phyloP scores from a whole-genome alignment of 2,797 vertebrate species.

The Carapus acus region DNA sequence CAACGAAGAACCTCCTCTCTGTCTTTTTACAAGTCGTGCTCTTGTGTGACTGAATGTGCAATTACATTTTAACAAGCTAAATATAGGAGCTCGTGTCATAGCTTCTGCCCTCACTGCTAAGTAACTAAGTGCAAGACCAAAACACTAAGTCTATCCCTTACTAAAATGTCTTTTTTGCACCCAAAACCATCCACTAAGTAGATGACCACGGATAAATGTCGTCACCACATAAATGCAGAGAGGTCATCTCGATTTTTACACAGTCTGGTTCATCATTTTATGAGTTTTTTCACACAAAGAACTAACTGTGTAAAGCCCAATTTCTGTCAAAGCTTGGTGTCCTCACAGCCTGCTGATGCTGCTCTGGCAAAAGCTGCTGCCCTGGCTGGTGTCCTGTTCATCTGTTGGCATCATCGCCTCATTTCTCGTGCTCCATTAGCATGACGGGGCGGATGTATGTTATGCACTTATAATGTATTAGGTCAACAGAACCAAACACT shows the following conservation, averaged over 20 bases:
- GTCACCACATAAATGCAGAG: no score
- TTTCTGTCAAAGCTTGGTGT: no score
- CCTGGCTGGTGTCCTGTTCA: not conserved
- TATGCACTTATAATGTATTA: not conserved
- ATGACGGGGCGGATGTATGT: conserved; percentile 1
- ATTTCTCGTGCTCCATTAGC: conserved; percentile 4
- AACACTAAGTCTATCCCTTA: no score
- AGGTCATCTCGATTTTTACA: no score
- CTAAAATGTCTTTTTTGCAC: no score
- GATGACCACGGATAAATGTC: no score
- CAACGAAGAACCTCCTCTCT: not conserved
- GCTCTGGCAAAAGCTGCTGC: not conserved
- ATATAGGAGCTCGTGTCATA: not conserved
- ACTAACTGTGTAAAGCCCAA: no score
- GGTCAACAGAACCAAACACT: not conserved
- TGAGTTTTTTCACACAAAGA: no score
- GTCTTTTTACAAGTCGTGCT: not conserved
- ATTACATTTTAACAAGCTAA: not conserved
- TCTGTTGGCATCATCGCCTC: not conserved
- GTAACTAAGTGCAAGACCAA: no score
- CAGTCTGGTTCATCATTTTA: no score
- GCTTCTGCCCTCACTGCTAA: not conserved
- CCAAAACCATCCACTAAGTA: no score
- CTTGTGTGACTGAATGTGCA: not conserved
- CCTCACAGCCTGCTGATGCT: not conserved